Evolutionary conservation across 2,888 invertebrate species (phyloP), one percentile per base, ranked within the genome.

Genomic region (Artemia sinica): DNA sequence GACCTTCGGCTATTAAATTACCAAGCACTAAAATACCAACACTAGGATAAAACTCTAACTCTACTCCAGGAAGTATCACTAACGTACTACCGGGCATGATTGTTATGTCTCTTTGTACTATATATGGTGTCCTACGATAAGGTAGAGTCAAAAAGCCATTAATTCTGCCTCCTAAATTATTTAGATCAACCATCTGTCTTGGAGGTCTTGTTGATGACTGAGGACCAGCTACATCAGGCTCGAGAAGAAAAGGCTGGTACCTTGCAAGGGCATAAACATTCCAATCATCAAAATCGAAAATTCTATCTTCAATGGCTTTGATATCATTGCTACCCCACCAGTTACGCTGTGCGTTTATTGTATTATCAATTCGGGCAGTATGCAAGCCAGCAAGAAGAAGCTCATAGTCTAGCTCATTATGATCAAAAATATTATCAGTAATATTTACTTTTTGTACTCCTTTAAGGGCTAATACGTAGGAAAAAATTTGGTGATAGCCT

Each of bases 211-310:
- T 83, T 0, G 86, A 75, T 9, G 70, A 70, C 75, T 76, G 68
- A 7, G 71, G 52, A 14, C 71, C 70, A 72, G 88, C 86, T 74
- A 89, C 84, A 67, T 83, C 82, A 72, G 90, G 86, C 75, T 86
- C 86, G 0, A 87, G 83, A 70, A 95, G 82, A 77, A 86, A 97
- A 0, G 97, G 98, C 69, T 86, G 83, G 77, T 88, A 98, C 13
- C 86, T 83, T 0, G 95, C 96, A 68, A 95, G 85, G 0, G 95
- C 95, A 77, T 92, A 94, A 78, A 93, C 91, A 77, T 98, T 98
- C 97, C 98, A 98, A 77, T 97, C 96, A 77, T 98, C 95, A 78
- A 98, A 96, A 79, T 97, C 97, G 76, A 97, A 96, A 74, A 97
- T 94, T 75, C 85, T 83, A 68, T 84, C 82, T 70, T 85, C 84